These are phyloP conservation scores for Epinephelus moara DNA, from an alignment of 2,113 vertebrate genomes.

Conservation along the genomic window DNA sequence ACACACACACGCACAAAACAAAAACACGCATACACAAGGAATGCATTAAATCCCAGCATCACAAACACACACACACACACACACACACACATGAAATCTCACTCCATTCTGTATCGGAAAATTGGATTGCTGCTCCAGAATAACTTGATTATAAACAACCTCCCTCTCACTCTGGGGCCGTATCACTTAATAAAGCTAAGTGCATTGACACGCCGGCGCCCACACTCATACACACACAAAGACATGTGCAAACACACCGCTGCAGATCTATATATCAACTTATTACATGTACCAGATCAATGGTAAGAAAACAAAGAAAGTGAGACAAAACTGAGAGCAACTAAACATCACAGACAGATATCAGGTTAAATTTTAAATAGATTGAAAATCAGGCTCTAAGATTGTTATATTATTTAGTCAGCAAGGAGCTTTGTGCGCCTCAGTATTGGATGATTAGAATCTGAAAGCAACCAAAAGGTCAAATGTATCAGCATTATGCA, in stretches of 20 bases:
- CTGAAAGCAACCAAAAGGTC: slow-evolving; percentile 8
- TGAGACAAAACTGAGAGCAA: not conserved
- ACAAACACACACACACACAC: slow-evolving; percentile 4
- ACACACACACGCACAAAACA: too few species aligned
- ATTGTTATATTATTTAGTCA: not conserved
- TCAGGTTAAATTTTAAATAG: not conserved
- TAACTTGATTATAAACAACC: slow-evolving; percentile 76
- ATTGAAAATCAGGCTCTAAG: not conserved
- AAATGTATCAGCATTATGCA: slow-evolving; percentile 8
- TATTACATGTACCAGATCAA: not conserved
- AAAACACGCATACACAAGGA: slow-evolving; percentile 13
- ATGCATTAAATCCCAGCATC: slow-evolving; percentile 18
- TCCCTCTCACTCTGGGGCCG: slow-evolving; percentile 52
- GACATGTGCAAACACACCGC: not conserved
- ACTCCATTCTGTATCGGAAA: slow-evolving; percentile 65
- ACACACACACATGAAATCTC: slow-evolving; percentile 32
- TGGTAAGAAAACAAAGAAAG: not conserved
- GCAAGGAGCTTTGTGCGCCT: not conserved
- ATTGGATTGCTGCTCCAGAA: slow-evolving; percentile 72
- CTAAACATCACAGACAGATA: not conserved
- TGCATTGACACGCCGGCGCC: slow-evolving; percentile 51
- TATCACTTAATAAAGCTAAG: slow-evolving; percentile 78
- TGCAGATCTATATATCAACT: slow-evolving; percentile 32
- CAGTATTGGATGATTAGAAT: not conserved
- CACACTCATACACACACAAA: slow-evolving; percentile 21